A percentile compares a stretch with the other conserved stretches of the same genome.
phyloP scores from a whole-genome alignment of 1,140 invertebrate genomes.

The Drosophila setifemur region DNA sequence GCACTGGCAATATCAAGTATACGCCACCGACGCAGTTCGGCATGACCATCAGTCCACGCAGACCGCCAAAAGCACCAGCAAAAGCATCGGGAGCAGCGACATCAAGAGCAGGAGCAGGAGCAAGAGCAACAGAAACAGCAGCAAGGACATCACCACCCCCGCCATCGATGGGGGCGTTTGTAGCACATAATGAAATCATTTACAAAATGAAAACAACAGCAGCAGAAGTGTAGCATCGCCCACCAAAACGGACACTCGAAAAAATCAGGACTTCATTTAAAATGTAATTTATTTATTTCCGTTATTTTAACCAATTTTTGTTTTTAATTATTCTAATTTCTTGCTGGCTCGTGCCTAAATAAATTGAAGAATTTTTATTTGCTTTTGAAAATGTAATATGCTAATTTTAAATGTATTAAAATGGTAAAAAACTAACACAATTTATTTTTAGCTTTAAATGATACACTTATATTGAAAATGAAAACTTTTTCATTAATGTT shows the following conservation, averaged over 20 bases:
- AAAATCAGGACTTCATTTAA: neutral
- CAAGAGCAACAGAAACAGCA: neutral
- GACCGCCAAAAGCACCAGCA: slow-evolving; percentile 4
- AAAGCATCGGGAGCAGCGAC: neutral
- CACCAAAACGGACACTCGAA: slow-evolving; percentile 7
- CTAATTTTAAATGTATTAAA: no score
- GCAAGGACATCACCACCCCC: slow-evolving; percentile 10
- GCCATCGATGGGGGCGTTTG: slow-evolving; percentile 41
- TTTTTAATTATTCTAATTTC: no score
- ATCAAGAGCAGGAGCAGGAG: neutral
- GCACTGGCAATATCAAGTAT: slow-evolving; percentile 70
- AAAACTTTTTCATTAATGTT: no score
- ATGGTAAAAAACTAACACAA: no score
- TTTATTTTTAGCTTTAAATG: no score
- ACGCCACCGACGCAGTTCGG: slow-evolving; percentile 29
- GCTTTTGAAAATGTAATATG: no score
- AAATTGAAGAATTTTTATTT: no score
- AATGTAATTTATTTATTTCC: neutral
- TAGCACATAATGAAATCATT: slow-evolving; percentile 79
- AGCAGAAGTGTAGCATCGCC: slow-evolving; percentile 17
- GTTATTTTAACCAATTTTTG: neutral
- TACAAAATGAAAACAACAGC: slow-evolving; percentile 74
- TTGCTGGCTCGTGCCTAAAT: no score
- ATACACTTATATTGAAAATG: no score
- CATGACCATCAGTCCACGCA: slow-evolving; percentile 13